Percentiles rank a stretch among this genome's conserved stretches.
These are phyloP conservation scores for Acronicta alni DNA, from an alignment of 2,888 invertebrate genomes.

Conservation along the genomic window DNA sequence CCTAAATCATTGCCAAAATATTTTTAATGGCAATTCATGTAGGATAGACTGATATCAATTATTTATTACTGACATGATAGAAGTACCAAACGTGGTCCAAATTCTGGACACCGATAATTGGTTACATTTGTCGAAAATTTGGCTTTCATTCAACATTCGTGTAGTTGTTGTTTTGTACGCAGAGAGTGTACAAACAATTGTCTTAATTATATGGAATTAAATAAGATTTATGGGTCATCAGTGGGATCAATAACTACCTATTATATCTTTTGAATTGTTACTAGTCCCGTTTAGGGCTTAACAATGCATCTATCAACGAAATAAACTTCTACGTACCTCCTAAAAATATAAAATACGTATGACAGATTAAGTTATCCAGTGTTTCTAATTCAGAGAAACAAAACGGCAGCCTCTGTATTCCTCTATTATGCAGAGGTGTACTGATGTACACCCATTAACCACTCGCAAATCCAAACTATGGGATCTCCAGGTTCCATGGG, in stretches of 20 bases:
- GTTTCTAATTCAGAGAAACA: too few relatives aligned
- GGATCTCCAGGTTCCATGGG: too few relatives aligned
- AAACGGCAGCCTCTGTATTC: too few relatives aligned
- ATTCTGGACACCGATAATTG: slow-evolving; percentile 42
- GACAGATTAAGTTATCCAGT: too few relatives aligned
- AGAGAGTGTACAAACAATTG: slow-evolving; percentile 18
- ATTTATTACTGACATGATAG: slow-evolving; percentile 39
- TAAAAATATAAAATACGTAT: too few relatives aligned
- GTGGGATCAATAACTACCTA: slow-evolving; percentile 14
- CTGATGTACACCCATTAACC: too few relatives aligned
- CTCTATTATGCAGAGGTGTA: too few relatives aligned
- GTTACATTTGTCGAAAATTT: slow-evolving; percentile 44
- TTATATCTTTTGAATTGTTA: not conserved
- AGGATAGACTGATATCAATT: slow-evolving; percentile 40
- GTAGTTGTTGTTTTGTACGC: slow-evolving; percentile 19
- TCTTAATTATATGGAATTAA: slow-evolving; percentile 25
- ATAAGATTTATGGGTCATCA: slow-evolving; percentile 35
- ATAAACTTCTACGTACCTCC: not conserved
- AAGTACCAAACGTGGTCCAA: slow-evolving; percentile 25
- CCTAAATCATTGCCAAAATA: slow-evolving; percentile 31
- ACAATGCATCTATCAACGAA: not conserved
- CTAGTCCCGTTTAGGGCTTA: not conserved
- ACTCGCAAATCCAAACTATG: too few relatives aligned
- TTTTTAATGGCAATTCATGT: slow-evolving; percentile 32
- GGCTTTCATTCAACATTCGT: slow-evolving; percentile 45